Evolutionary conservation across 2,888 invertebrate genomes (phyloP), one percentile per base, ranked within the genome.

Genomic region (Palloptera scutellata): DNA sequence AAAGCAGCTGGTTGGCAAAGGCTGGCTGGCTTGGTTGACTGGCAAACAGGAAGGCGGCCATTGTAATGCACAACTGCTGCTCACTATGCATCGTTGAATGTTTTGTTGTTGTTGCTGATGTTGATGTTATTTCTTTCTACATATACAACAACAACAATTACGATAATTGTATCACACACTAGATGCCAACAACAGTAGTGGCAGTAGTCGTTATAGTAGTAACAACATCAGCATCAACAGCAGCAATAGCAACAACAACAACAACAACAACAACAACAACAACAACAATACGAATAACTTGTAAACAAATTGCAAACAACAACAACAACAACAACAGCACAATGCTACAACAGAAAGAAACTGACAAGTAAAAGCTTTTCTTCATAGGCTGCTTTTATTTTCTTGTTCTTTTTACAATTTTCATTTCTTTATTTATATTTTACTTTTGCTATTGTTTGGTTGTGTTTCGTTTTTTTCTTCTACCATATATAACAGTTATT

Each of bases 211-310:
- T 41, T 45, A 40, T n/a, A 48, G 19, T 17, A 64, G 41, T 48
- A 54, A 42, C 13, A 64, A 48, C 43, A 52, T 58, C 52, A 53
- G 61, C 42, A 42, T 42, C 41, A 45, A 59, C 58, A 43, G 58
- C 58, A 57, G 57, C 59, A 61, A 53, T 54, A 67, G 41, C 68
- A 67, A 67, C 61, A 61, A 61, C 51, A 54, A 15, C 63, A 73
- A 66, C 63, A 69, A 67, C 67, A 62, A 63, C 64, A 54, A 67
- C 66, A 68, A 64, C 61, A 63, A 60, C 41, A 67, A 61, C 13
- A 48, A 52, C 43, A 41, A 8, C 64, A 62, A 51, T 17, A 19
- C 20, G 45, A 59, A 40, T 30, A 30, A 11, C 48, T n/a, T 13
- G n/a, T 48, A 48, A 48, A 48, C 48, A 48, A 48, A 48, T n/a